Evolutionary conservation across 2,888 invertebrate genomes (phyloP).

Genomic region (Oxytorus armatus): DNA sequence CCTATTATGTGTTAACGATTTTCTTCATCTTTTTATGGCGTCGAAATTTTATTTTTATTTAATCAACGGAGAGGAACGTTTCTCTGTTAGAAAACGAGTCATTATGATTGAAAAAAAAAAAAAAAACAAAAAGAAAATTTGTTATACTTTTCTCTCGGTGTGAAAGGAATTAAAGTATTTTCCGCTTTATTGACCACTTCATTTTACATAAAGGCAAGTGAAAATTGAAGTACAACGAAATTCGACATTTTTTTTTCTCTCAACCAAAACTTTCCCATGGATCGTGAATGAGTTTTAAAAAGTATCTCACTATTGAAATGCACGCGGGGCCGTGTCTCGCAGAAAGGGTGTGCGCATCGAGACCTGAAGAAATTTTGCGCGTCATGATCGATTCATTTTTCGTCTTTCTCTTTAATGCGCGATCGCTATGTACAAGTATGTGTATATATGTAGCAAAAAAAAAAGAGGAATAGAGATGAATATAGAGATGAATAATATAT

Average conservation of each 20-base stretch:
- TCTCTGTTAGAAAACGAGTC: no score
- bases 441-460: no score
- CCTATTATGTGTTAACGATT: no score
- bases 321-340: neutral
- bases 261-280: slow-evolving; percentile 31
- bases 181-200: no score
- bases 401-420: slow-evolving; percentile 66
- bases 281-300: slow-evolving; percentile 13
- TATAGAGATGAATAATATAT: slow-evolving; percentile 9
- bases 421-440: neutral
- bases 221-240: neutral
- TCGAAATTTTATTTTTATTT: no score
- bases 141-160: no score
- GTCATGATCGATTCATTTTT: slow-evolving; percentile 78
- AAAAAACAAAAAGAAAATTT: no score
- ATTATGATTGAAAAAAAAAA: no score
- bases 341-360: slow-evolving; percentile 6
- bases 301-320: slow-evolving; percentile 20
- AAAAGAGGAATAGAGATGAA: slow-evolving; percentile 11
- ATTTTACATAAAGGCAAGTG: no score
- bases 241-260: neutral
- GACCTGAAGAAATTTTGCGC: slow-evolving; percentile 64
- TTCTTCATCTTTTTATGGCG: no score
- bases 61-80: no score
- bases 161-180: no score